A percentile compares a stretch with the other conserved stretches of the same genome.
These are phyloP conservation scores for Pinctada fucata DNA, from an alignment of 2,888 invertebrate species.

Conservation along the genomic window DNA sequence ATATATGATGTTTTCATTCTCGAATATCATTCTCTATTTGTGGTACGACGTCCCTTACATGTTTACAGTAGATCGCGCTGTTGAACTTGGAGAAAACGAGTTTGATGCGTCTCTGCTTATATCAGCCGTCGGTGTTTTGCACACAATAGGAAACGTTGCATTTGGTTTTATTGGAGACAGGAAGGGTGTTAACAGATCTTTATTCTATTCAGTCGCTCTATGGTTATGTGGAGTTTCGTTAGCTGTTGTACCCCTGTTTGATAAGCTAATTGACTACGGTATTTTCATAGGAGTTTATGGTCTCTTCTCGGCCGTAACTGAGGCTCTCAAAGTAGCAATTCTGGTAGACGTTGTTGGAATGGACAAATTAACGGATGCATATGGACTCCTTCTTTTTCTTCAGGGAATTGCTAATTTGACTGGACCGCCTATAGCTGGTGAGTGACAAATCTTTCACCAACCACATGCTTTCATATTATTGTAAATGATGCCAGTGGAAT, in stretches of 20 bases:
- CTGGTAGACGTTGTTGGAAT: conserved; percentile 92
- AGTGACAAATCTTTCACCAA: no score
- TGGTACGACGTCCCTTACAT: conserved; percentile 95
- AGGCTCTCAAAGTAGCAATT: conserved; percentile 89
- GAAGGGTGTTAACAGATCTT: conserved; percentile 86
- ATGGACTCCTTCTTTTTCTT: conserved; percentile 89
- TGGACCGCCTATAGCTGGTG: conserved; percentile 93
- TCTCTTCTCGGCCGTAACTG: conserved; percentile 93
- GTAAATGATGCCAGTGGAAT: no score
- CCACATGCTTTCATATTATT: no score
- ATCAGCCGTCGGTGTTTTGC: conserved; percentile 86
- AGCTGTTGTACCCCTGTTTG: conserved; percentile 59
- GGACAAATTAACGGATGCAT: conserved; percentile 92
- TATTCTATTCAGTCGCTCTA: conserved; percentile 88
- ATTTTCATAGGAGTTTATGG: conserved; percentile 81
- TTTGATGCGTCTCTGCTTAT: conserved; percentile 83
- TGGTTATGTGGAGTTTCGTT: conserved; percentile 75
- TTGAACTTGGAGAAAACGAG: conserved; percentile 79
- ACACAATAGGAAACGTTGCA: conserved; percentile 85
- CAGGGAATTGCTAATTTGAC: conserved; percentile 92
- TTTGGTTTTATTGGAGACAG: conserved; percentile 93
- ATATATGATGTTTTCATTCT: conserved; percentile 70
- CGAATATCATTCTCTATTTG: conserved; percentile 91
- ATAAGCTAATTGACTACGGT: conserved; percentile 49
- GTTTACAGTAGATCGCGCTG: conserved; percentile 88